Base-by-base conservation (phyloP, 2,797 vertebrate genomes). In the Halcyon smyrnensis region DNA sequence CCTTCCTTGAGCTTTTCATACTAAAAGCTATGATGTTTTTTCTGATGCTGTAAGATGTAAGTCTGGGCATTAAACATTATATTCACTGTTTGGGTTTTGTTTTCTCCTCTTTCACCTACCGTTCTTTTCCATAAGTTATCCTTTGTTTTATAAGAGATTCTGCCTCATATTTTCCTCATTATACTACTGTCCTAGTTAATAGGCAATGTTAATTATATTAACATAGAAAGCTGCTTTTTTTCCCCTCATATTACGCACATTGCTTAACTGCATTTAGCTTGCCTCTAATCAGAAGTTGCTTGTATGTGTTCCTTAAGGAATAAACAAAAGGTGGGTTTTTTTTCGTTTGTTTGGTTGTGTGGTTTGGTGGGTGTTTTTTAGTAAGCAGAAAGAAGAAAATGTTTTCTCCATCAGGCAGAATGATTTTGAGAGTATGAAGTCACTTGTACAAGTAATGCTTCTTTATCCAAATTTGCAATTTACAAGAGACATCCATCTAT, bases 141-240 rank as follows among this genome's bases (percentile, higher is more conserved):
- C 15, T 56, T 87, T 80, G 27, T 45, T 94, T 75, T 45, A 14
- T 17, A 46, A 88, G 34, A 81, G 50, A 78, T 78, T 63, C 32
- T 60, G 67, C 14, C 27, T 91, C 21, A 12, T 90, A 93, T 83
- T 94, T 86, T 65, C 90, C 37, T 62, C 34, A 48, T 69, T 65
- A 19, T 54, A 39, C 53, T 75, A 21, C 51, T 73, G 36, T 78
- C 19, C 59, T 85, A 78, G 77, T 87, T 93, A 89, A 95, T 36
- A 78, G 70, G 34, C 48, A 64, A 43, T 53, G 11, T 77, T 93
- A 95, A 94, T 96, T 92, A 83, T 41, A 88, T 82, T 70, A 94
- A 45, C 53, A 76, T 75, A 53, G 70, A 82, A 8, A 81, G 39
- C 8, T 64, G 14, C 19, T 67, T 89, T 91, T 91, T 84, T 87